A percentile compares a stretch with the other conserved stretches of the same genome.
Conservation (phyloP, 1,140 invertebrate genomes). For the Habropoda laboriosa region DNA sequence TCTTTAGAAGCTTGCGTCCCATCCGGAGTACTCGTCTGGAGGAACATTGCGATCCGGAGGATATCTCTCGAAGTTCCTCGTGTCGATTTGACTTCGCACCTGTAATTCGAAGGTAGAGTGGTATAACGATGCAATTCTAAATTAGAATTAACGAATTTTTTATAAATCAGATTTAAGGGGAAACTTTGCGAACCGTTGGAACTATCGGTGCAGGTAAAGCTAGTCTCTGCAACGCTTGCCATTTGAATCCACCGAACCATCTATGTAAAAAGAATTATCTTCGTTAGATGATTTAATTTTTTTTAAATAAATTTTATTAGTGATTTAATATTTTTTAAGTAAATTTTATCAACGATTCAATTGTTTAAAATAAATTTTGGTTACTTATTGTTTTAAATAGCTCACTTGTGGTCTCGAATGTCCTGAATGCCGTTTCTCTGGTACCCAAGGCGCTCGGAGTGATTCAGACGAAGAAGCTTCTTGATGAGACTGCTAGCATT, state of each 20-base stretch:
- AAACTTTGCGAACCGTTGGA: conserved; percentile 84
- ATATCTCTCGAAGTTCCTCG: conserved; percentile 85
- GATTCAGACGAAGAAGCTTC: conserved; percentile 92
- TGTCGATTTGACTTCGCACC: conserved; percentile 81
- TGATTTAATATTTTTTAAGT: background rate
- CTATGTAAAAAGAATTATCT: conserved; percentile 76
- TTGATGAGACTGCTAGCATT: conserved; percentile 92
- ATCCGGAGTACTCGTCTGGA: conserved; percentile 84
- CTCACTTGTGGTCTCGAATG: conserved; percentile 95
- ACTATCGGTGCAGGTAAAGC: conserved; percentile 90
- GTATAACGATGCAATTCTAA: background rate
- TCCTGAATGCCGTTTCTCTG: conserved; percentile 95
- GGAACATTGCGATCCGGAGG: conserved; percentile 83
- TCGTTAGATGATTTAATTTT: background rate
- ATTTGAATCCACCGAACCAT: conserved; percentile 97
- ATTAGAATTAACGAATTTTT: background rate
- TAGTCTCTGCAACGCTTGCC: conserved; percentile 89
- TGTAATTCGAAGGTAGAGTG: conserved; percentile 56
- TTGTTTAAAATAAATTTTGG: too few species aligned
- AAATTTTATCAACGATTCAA: too few species aligned
- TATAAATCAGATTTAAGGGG: background rate
- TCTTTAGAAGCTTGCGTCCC: conserved; percentile 84
- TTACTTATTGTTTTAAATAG: conserved; percentile 52
- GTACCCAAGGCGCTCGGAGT: conserved; percentile 96
- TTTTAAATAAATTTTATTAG: background rate